Conservation (phyloP, 2,888 invertebrate species). For the Piscicola geometra region DNA sequence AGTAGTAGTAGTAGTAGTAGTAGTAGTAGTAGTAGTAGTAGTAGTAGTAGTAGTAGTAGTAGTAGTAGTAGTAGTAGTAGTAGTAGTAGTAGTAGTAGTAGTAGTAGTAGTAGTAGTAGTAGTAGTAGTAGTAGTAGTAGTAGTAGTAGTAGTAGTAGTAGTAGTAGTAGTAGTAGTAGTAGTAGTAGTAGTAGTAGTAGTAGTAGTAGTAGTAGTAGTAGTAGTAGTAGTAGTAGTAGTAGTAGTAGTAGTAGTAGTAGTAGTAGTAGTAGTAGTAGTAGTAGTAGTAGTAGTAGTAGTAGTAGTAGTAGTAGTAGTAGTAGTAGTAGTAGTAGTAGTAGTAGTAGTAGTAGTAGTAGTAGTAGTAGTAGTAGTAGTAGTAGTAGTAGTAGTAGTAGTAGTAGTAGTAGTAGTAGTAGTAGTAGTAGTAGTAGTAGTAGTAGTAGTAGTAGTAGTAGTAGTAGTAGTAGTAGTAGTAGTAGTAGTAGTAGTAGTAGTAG, state of each 20-base stretch:
- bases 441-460: conserved; percentile 33
- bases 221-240: conserved; percentile 6
- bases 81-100: conserved; percentile 17
- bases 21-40: conserved; percentile 19
- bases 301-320: conserved; percentile 26
- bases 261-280: background rate
- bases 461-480: conserved; percentile 31
- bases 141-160: conserved; percentile 27
- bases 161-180: conserved; percentile 29
- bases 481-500: conserved; percentile 28
- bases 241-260: conserved; percentile 15
- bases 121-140: conserved; percentile 13
- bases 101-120: conserved; percentile 16
- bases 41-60: conserved; percentile 17
- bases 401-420: conserved; percentile 29
- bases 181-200: conserved; percentile 29
- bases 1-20: conserved; percentile 22
- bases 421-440: conserved; percentile 31
- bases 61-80: conserved; percentile 14
- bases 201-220: conserved; percentile 18
- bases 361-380: conserved; percentile 27
- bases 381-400: conserved; percentile 31
- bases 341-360: conserved; percentile 24
- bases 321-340: conserved; percentile 18
- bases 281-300: conserved; percentile 2